These are phyloP conservation scores for Antedon mediterranea DNA, from an alignment of 53 echinoderm and acorn worm genomes.

Conservation along the genomic window DNA sequence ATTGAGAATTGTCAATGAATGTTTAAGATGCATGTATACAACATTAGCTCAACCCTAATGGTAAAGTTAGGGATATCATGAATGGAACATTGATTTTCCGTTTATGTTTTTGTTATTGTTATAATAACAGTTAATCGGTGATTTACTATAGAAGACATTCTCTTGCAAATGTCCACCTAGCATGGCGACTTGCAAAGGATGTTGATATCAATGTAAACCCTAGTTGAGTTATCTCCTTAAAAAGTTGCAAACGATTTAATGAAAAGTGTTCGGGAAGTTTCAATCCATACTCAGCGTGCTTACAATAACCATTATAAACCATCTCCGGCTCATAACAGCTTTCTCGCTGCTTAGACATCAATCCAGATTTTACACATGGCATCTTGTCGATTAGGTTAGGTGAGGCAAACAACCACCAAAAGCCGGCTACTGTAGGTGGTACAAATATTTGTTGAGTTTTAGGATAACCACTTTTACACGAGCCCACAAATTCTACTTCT, in stretches of 20 bases:
- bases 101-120: no score
- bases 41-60: no score
- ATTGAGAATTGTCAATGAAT: no score
- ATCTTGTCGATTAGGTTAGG: slow-evolving; percentile 58
- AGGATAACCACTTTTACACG: background rate
- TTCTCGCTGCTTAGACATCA: no score
- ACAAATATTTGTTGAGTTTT: no score
- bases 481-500: slow-evolving; percentile 80
- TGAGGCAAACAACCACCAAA: slow-evolving; percentile 65
- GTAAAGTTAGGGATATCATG: no score
- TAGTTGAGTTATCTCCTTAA: slow-evolving; percentile 55
- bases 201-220: slow-evolving; percentile 56
- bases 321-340: slow-evolving; percentile 55
- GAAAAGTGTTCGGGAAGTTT: slow-evolving; percentile 61
- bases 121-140: no score
- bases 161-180: no score
- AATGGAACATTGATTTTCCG: no score
- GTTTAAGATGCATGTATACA: no score
- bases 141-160: no score
- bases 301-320: no score
- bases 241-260: slow-evolving; percentile 53
- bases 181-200: slow-evolving; percentile 12
- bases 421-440: slow-evolving; percentile 16
- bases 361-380: slow-evolving; percentile 40
- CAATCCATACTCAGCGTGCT: slow-evolving; percentile 47